These are phyloP conservation scores for Antedon bifida DNA, from an alignment of 35 echinoderm and acorn worm species.

Conservation along the genomic window DNA sequence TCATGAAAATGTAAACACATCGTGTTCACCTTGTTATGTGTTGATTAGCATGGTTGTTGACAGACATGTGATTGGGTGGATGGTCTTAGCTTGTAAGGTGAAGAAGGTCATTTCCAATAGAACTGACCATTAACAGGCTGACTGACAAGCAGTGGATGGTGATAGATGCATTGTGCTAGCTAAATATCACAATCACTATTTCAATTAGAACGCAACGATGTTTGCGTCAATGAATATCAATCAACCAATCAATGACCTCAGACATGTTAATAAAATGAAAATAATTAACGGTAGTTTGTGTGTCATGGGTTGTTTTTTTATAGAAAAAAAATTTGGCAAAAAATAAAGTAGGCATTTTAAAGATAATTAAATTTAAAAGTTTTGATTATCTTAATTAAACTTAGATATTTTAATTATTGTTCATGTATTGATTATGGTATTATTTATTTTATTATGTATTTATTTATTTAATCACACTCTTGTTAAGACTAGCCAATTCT, in stretches of 20 bases:
- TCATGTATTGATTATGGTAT: too few species aligned
- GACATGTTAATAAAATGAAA: neutral
- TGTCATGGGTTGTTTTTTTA: too few species aligned
- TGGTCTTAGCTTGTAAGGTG: neutral
- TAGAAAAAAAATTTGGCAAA: too few species aligned
- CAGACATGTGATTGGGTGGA: neutral
- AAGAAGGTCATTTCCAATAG: neutral
- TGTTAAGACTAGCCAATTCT: too few species aligned
- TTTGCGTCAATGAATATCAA: neutral
- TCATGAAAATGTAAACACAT: neutral
- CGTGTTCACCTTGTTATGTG: neutral
- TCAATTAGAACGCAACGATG: neutral
- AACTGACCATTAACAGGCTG: neutral
- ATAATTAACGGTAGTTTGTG: too few species aligned
- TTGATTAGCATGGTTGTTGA: neutral
- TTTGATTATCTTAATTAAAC: too few species aligned
- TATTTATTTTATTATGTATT: too few species aligned
- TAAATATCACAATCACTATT: neutral
- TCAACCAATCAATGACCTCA: neutral
- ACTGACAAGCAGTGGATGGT: neutral
- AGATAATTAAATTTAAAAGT: too few species aligned
- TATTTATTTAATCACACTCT: too few species aligned
- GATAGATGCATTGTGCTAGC: neutral
- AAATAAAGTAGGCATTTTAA: too few species aligned
- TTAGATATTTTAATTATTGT: too few species aligned